These are phyloP conservation scores for Monomorium pharaonis DNA, from an alignment of 1,140 invertebrate genomes.

Conservation along the genomic window DNA sequence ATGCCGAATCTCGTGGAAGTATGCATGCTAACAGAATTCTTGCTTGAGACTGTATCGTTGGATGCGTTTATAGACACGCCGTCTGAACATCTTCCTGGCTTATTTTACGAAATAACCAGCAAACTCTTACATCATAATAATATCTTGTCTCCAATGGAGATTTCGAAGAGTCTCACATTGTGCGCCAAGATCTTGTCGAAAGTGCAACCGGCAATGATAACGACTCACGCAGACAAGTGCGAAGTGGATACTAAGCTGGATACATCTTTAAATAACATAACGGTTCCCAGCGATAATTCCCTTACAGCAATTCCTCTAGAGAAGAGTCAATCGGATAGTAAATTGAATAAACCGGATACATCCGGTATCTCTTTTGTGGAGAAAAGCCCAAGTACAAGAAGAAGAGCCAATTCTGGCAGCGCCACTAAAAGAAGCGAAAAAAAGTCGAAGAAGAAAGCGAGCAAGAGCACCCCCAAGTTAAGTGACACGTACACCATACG, in stretches of 20 bases:
- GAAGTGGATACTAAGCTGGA: slow-evolving; percentile 66
- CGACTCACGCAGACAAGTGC: slow-evolving; percentile 71
- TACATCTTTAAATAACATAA: slow-evolving; percentile 31
- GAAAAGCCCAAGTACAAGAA: slow-evolving; percentile 79
- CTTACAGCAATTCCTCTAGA: slow-evolving; percentile 84
- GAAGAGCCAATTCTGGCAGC: slow-evolving; percentile 82
- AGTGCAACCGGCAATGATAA: slow-evolving; percentile 88
- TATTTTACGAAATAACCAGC: slow-evolving; percentile 89
- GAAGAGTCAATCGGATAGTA: slow-evolving; percentile 89
- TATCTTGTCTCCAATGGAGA: slow-evolving; percentile 87
- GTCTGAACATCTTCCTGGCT: slow-evolving; percentile 91
- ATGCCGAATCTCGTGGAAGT: slow-evolving; percentile 88
- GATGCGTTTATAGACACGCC: slow-evolving; percentile 93
- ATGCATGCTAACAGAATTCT: slow-evolving; percentile 91
- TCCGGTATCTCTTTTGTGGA: slow-evolving; percentile 71
- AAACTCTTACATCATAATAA: slow-evolving; percentile 87
- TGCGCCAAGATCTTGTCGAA: slow-evolving; percentile 92
- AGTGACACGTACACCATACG: slow-evolving; percentile 76
- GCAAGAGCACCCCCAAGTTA: slow-evolving; percentile 81
- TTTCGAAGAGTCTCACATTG: slow-evolving; percentile 88
- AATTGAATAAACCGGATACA: slow-evolving; percentile 85
- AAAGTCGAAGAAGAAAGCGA: slow-evolving; percentile 81
- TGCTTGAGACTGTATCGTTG: slow-evolving; percentile 92
- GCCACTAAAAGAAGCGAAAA: slow-evolving; percentile 81
- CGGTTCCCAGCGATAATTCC: slow-evolving; percentile 68